Evolutionary conservation across 35 echinoderm and acorn worm genomes (phyloP).

Genomic region (Patiria miniata): DNA sequence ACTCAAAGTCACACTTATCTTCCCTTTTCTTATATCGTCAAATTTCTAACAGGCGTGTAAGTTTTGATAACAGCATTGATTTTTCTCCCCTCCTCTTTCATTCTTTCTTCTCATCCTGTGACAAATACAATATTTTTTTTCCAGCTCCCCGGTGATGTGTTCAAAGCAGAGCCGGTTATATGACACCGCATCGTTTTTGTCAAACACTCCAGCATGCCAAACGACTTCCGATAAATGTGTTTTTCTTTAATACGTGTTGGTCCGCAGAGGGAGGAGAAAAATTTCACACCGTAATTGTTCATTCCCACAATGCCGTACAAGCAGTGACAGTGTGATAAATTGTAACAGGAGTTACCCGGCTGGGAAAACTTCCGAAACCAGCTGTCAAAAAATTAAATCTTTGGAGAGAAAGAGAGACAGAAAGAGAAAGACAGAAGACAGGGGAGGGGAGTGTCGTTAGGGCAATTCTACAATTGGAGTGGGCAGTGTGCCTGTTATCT

Average conservation of each 20-base stretch:
- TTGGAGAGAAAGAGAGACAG: background rate
- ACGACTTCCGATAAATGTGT: conserved; percentile 30
- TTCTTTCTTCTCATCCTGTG: background rate
- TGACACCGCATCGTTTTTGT: conserved; percentile 11
- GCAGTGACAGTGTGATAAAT: conserved; percentile 21
- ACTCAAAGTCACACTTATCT: background rate
- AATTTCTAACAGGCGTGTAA: background rate
- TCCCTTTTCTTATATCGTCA: background rate
- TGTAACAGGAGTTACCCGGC: background rate
- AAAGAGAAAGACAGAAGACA: background rate
- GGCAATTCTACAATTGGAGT: too few species aligned
- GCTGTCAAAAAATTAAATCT: background rate
- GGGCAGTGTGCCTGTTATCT: too few species aligned
- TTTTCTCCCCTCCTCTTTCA: background rate
- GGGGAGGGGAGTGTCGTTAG: background rate
- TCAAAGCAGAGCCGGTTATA: background rate
- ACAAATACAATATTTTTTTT: conserved; percentile 15
- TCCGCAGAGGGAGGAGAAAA: background rate
- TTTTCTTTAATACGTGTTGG: conserved; percentile 26
- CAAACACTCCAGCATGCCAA: conserved; percentile 17
- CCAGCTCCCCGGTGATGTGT: background rate
- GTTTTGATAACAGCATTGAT: conserved; percentile 22
- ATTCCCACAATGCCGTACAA: background rate
- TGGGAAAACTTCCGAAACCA: conserved; percentile 17
- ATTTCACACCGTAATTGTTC: background rate